phyloP scores from a whole-genome alignment of 2,888 invertebrate genomes.

The Cephus nigrinus region DNA sequence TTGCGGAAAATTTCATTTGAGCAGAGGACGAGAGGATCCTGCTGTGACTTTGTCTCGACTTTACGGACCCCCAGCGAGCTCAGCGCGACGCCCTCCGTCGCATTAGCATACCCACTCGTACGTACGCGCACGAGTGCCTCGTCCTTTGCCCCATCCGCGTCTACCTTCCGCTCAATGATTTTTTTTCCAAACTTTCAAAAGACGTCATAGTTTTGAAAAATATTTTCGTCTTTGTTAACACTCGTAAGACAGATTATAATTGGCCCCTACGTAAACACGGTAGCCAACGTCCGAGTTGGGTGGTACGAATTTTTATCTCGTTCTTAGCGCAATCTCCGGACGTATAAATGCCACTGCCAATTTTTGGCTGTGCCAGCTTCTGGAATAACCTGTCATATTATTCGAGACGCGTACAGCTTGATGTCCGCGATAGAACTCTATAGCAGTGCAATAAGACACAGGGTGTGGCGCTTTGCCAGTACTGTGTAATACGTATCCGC shows the following conservation, averaged over 20 bases:
- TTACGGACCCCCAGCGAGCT: slow-evolving; percentile 44
- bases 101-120: slow-evolving; percentile 50
- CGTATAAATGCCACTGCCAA: not conserved
- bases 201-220: not conserved
- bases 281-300: not conserved
- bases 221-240: not conserved
- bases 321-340: not conserved
- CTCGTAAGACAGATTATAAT: not conserved
- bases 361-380: not conserved
- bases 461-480: not conserved
- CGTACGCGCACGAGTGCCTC: slow-evolving; percentile 13
- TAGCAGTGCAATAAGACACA: not conserved
- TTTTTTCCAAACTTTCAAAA: not conserved
- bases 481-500: not conserved
- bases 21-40: slow-evolving; percentile 38
- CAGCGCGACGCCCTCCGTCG: slow-evolving; percentile 26
- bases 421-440: not conserved
- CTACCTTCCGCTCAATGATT: not conserved
- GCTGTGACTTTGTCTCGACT: slow-evolving; percentile 27
- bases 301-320: not conserved
- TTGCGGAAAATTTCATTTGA: slow-evolving; percentile 69
- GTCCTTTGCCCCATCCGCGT: slow-evolving; percentile 2
- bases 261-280: not conserved
- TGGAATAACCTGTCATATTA: not conserved
- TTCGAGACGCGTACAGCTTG: not conserved